Base-by-base conservation (phyloP, 2,797 vertebrate species). In the Miichthys miiuy region DNA sequence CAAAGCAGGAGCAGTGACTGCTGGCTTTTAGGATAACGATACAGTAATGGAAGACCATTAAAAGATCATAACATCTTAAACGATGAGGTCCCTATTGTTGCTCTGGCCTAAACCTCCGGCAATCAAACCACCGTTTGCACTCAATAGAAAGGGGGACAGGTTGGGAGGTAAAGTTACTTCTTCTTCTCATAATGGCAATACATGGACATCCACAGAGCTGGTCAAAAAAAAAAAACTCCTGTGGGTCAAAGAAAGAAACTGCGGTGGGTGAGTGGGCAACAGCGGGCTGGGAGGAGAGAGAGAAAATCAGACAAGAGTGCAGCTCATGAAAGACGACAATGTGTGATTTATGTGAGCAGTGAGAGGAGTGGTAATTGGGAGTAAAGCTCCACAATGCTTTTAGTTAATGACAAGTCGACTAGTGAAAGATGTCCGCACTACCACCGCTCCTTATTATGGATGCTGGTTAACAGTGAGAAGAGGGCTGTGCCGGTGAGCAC, bases 41-140 rank as follows among this genome's bases (percentile, higher is more conserved):
- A 87, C 88, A 88, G 91, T 92, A 93, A 93, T 92, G 87, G 90
- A 91, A 92, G 91, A 89, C 89, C 89, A 93, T 93, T 91, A 93
- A 93, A 92, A 90, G 88, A 92, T 94, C 90, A 93, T 92, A 94
- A 93, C 92, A 94, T 84, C 82, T 93, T 93, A 88, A 93, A 91
- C 58, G 74, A 88, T 92, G 88, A 91, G 89, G 72, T 91, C 83
- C 84, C 84, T 85, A 65, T 91, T 93, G 91, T 93, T 90, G 83
- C 83, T 85, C 78, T 38, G 57, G 82, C 81, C 72, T 72, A 89
- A 91, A 89, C 77, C 81, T 91, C 68, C 69, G 64, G 79, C 88
- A 90, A 93, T 92, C 84, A 89, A 92, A 83, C 82, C 77, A 77
- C 73, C 56, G 66, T 88, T 89, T 89, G 72, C 74, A 83, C 85